Percentiles rank a stretch among this genome's conserved stretches.
These are phyloP conservation scores for Bubo scandiacus DNA, from an alignment of 2,113 vertebrate genomes.

Conservation along the genomic window DNA sequence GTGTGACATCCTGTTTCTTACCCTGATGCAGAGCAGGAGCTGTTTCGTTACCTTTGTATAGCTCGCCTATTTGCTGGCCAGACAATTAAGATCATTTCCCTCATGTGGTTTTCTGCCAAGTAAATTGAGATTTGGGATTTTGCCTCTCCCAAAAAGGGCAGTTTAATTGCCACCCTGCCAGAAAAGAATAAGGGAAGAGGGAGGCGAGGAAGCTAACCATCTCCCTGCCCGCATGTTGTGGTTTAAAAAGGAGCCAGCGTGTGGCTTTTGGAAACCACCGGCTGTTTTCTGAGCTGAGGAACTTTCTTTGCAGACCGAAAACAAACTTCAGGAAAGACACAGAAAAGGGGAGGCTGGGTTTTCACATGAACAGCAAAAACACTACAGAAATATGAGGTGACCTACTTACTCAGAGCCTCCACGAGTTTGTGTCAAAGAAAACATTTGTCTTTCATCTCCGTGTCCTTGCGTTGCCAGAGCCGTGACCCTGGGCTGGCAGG, in stretches of 20 bases:
- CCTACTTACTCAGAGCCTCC: conserved; percentile 28
- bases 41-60: not conserved
- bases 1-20: conserved; percentile 50
- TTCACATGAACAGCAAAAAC: not conserved
- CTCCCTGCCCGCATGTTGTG: not conserved
- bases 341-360: not conserved
- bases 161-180: not conserved
- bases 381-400: conserved; percentile 2
- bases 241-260: not conserved
- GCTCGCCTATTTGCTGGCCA: not conserved
- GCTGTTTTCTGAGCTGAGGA: conserved; percentile 6
- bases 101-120: not conserved
- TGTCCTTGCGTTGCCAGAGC: accelerated
- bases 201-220: not conserved
- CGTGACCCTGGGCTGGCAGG: not conserved
- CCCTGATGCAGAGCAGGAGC: not conserved
- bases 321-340: conserved; percentile 32
- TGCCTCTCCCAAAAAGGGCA: not conserved
- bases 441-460: not conserved
- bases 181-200: not conserved
- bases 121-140: not conserved
- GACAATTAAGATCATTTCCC: conserved; percentile 7
- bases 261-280: not conserved
- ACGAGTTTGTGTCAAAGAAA: not conserved
- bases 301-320: not conserved